Evolutionary conservation across 92 coral and sea anemone species (phyloP), one percentile per base, ranked within the genome.

Genomic region (Epizoanthus scotinus): DNA sequence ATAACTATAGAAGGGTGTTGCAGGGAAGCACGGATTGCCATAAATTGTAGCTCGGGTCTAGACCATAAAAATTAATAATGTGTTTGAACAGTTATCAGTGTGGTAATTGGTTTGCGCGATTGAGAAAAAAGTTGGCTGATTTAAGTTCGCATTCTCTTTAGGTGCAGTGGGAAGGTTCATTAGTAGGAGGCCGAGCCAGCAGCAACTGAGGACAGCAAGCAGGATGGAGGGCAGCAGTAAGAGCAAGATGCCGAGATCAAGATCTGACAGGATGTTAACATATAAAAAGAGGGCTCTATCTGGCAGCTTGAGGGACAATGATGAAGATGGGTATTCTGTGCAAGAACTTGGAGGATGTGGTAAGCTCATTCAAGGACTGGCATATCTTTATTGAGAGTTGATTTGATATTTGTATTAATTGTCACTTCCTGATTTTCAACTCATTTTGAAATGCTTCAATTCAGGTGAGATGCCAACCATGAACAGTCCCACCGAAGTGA

Each of bases 401-500:
- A 10, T 13, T 47, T 14, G 9, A 10, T 47, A 47, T 47, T 13
- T 47, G 10, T 9, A 47, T 47, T 0, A 47, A 10, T 44, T 24
- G 25, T 10, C 15, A 1, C 40, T 27, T 4, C 22, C 1, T 64
- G 6, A 4, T 29, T 3, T 34, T 9, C 15, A 9, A 18, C 8
- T 6, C 21, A 14, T 26, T 60, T 26, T 63, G 13, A n/a, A 21
- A 20, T 55, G 1, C 26, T 57, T 53, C 8, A 29, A 3, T 69
- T 59, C 64, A 19, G 70, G 28, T 53, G 80, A 77, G 63, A 74
- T 68, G 42, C 81, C 70, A 77, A 49, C 89, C 22, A 26, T 85
- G 36, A 86, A 83, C 69, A 94, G 97, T 70, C 99, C 99, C 12
- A 91, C 93, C 26, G 97, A 95, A 28, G 91, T 84, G 2, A 95